Conservation (phyloP, 2,797 vertebrate genomes). For the Todus mexicanus region DNA sequence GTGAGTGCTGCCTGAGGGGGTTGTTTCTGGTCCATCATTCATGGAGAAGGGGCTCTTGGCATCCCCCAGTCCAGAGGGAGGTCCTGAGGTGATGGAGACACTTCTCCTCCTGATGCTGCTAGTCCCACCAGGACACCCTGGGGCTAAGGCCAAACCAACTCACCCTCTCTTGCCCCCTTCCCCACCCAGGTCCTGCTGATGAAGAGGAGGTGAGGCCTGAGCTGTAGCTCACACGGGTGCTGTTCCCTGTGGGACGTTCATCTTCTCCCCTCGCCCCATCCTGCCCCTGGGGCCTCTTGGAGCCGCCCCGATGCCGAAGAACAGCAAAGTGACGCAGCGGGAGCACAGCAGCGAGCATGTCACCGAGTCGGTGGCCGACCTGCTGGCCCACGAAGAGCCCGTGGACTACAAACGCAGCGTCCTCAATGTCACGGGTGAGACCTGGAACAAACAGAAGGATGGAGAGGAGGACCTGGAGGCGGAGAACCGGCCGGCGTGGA, state of each 20-base stretch:
- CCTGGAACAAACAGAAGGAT: conserved; percentile 72
- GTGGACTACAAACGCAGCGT: conserved; percentile 94
- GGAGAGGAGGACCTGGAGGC: conserved; percentile 77
- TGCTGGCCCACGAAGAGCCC: conserved; percentile 92
- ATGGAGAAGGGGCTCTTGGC: neutral
- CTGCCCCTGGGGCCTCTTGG: neutral
- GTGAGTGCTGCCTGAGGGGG: too few relatives aligned
- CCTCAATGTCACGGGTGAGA: conserved; percentile 82
- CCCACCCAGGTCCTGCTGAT: conserved; percentile 56
- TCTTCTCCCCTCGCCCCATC: neutral
- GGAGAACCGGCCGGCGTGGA: conserved; percentile 93
- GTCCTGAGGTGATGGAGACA: too few relatives aligned
- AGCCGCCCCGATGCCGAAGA: conserved; percentile 86
- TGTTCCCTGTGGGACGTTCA: fast-evolving
- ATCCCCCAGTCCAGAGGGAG: neutral
- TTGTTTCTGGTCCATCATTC: neutral
- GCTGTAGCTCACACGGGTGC: neutral
- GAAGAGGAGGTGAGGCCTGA: conserved; percentile 49
- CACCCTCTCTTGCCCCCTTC: neutral
- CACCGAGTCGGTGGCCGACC: conserved; percentile 95
- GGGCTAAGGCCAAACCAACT: neutral
- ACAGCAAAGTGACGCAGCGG: conserved; percentile 93
- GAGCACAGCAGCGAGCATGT: conserved; percentile 95
- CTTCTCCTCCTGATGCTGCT: fast-evolving
- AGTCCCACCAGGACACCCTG: neutral